Evolutionary conservation across 2,797 vertebrate genomes (phyloP).

Genomic region (Benthosema pterotum): DNA sequence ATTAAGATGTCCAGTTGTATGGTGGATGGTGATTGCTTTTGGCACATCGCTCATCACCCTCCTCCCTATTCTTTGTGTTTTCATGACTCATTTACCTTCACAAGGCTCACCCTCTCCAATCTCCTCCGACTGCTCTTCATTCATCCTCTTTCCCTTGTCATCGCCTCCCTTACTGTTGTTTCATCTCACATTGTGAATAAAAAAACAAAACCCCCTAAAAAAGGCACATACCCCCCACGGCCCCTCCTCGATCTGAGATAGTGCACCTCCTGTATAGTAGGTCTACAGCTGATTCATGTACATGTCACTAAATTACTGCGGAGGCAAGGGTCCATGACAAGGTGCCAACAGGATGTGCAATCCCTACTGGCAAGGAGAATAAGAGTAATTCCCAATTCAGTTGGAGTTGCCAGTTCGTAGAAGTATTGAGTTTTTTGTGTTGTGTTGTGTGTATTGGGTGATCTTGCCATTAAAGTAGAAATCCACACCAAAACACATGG

Average conservation of each 20-base stretch:
- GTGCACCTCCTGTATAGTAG: conserved; percentile 47
- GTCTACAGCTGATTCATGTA: conserved; percentile 60
- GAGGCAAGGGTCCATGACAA: conserved; percentile 41
- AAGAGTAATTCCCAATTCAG: conserved; percentile 47
- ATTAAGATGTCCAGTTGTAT: conserved; percentile 65
- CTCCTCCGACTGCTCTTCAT: conserved; percentile 13
- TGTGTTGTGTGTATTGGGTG: background rate
- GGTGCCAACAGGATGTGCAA: conserved; percentile 50
- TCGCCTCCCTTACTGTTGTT: background rate
- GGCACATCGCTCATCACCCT: conserved; percentile 50
- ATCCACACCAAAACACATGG: too few species aligned
- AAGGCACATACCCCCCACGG: too few species aligned
- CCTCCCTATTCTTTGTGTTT: conserved; percentile 58
- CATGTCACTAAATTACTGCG: conserved; percentile 57
- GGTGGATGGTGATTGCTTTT: conserved; percentile 68
- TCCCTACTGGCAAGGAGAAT: conserved; percentile 47
- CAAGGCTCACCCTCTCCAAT: conserved; percentile 45
- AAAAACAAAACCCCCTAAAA: conserved; percentile 51
- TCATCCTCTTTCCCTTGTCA: background rate
- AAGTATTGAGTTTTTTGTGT: conserved; percentile 20
- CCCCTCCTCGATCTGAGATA: conserved; percentile 28
- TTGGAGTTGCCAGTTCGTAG: conserved; percentile 57
- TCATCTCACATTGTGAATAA: conserved; percentile 24
- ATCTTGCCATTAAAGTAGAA: too few species aligned
- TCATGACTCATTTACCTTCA: conserved; percentile 67